Percentiles rank a stretch among this genome's conserved stretches.
Evolutionary conservation across 2,113 vertebrate species (phyloP).

Genomic region (Callopanchax toddi): DNA sequence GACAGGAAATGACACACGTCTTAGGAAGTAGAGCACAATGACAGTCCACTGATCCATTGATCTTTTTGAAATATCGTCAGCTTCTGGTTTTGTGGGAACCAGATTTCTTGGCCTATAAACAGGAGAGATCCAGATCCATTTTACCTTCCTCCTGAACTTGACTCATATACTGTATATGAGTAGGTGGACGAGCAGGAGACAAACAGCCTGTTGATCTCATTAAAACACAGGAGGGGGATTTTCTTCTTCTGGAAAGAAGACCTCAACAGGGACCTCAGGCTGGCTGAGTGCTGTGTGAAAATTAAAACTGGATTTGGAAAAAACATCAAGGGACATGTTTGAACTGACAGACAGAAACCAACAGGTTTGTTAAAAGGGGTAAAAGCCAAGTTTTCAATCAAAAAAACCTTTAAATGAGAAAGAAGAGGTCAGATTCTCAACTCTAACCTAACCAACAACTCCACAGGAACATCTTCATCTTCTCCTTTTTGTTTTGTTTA

Average conservation of each 20-base stretch:
- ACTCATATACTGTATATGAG: no score
- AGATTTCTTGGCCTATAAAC: slow-evolving; percentile 63
- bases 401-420: no score
- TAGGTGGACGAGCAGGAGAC: slow-evolving; percentile 2
- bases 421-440: no score
- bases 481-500: no score
- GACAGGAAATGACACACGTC: slow-evolving; percentile 69
- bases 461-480: neutral
- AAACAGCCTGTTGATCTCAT: slow-evolving; percentile 56
- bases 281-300: slow-evolving; percentile 47
- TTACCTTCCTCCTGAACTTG: slow-evolving; percentile 26
- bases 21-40: slow-evolving; percentile 75
- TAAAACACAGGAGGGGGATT: slow-evolving; percentile 37
- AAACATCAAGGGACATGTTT: neutral
- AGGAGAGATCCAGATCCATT: slow-evolving; percentile 53
- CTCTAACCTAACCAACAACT: no score
- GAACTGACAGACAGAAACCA: slow-evolving; percentile 32
- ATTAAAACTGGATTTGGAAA: slow-evolving; percentile 18
- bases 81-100: slow-evolving; percentile 66
- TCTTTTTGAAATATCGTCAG: slow-evolving; percentile 54
- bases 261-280: slow-evolving; percentile 30
- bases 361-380: no score
- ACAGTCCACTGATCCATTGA: slow-evolving; percentile 57
- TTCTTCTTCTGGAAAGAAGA: slow-evolving; percentile 31
- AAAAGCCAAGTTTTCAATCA: no score